Percentiles rank a stretch among this genome's conserved stretches.
phyloP scores from a whole-genome alignment of 2,113 vertebrate species.

The Morone chrysops region DNA sequence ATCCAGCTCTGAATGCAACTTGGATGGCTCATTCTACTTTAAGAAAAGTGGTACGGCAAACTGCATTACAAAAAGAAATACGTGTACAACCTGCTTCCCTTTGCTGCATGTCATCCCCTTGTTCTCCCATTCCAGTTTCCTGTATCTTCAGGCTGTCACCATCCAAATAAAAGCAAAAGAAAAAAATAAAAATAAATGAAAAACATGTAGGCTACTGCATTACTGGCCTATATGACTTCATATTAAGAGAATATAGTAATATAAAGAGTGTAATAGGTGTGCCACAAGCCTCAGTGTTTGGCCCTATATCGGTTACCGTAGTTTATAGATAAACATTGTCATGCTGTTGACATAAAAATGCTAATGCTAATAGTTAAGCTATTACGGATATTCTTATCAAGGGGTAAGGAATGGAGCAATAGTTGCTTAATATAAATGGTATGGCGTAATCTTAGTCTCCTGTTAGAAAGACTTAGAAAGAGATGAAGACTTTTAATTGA shows the following conservation, averaged over 20 bases:
- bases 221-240: neutral
- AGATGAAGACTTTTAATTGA: too few species aligned
- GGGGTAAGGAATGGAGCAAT: neutral
- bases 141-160: too few species aligned
- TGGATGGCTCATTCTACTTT: neutral
- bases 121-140: too few species aligned
- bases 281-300: neutral
- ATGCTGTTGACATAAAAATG: neutral
- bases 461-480: too few species aligned
- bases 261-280: neutral
- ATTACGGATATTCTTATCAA: neutral
- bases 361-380: neutral
- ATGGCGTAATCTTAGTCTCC: neutral
- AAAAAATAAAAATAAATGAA: neutral
- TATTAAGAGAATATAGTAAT: neutral
- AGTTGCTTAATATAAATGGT: neutral
- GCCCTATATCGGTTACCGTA: neutral
- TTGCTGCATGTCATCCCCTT: too few species aligned
- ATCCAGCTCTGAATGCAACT: neutral
- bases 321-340: neutral
- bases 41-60: neutral
- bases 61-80: neutral
- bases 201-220: neutral
- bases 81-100: too few species aligned
- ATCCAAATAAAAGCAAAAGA: too few species aligned